A percentile compares a stretch with the other conserved stretches of the same genome.
These are phyloP conservation scores for Drosophila subquinaria DNA, from an alignment of 2,888 invertebrate genomes.

Conservation along the genomic window DNA sequence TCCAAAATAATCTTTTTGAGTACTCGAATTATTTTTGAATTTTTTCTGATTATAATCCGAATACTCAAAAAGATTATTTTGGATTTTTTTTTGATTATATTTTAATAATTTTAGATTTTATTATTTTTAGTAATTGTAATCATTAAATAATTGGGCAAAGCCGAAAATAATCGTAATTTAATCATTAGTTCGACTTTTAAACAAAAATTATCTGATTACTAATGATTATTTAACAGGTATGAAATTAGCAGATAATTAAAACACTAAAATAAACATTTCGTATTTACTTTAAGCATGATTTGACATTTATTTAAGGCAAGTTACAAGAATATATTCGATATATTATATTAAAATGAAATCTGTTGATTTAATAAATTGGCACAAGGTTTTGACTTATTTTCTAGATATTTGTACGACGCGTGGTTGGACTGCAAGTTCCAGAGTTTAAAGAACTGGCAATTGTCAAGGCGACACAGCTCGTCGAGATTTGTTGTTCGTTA, in stretches of 20 bases:
- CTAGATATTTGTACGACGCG: conserved; percentile 58
- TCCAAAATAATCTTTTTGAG: too few species aligned
- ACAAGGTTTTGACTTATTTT: conserved; percentile 46
- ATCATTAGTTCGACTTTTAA: too few species aligned
- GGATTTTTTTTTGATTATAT: too few species aligned
- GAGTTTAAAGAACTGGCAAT: conserved; percentile 13
- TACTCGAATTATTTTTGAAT: too few species aligned
- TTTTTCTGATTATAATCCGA: too few species aligned
- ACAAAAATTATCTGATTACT: too few species aligned
- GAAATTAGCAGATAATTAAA: neutral
- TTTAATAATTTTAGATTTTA: too few species aligned
- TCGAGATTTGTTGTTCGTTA: conserved; percentile 64
- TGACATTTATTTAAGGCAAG: conserved; percentile 17
- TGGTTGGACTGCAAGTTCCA: conserved; percentile 20
- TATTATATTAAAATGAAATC: conserved; percentile 15
- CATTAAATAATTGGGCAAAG: too few species aligned
- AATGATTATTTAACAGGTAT: too few species aligned
- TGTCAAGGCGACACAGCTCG: conserved; percentile 1
- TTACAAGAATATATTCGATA: conserved; percentile 8
- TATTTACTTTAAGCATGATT: conserved; percentile 18
- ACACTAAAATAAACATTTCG: neutral
- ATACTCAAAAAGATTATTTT: too few species aligned
- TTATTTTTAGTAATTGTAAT: too few species aligned
- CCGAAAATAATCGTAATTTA: too few species aligned
- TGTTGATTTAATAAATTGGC: conserved; percentile 55